Evolutionary conservation across 2,797 vertebrate genomes (phyloP).

Genomic region (Channa striata): DNA sequence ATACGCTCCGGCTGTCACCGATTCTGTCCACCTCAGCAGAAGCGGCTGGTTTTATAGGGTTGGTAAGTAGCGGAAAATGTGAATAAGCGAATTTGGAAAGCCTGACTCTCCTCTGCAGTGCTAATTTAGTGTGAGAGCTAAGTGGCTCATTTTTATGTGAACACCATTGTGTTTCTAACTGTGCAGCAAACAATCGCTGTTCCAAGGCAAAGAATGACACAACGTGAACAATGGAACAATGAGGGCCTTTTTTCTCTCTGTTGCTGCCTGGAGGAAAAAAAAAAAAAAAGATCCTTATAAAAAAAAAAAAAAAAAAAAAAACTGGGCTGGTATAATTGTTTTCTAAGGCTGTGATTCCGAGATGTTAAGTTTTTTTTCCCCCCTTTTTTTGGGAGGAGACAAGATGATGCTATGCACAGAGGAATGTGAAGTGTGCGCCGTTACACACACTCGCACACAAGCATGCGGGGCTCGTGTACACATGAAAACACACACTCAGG

Average conservation of each 20-base stretch:
- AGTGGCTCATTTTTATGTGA: constrained; percentile 85
- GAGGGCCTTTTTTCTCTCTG: constrained; percentile 74
- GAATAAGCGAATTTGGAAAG: constrained; percentile 84
- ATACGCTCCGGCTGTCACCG: constrained; percentile 63
- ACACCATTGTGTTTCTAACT: constrained; percentile 83
- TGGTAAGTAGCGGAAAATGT: constrained; percentile 82
- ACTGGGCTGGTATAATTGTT: constrained; percentile 78
- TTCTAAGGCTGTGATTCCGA: constrained; percentile 74
- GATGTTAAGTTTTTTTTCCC: constrained; percentile 66
- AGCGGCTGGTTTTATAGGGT: constrained; percentile 77
- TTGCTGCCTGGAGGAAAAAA: constrained; percentile 72
- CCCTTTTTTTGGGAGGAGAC: constrained; percentile 36
- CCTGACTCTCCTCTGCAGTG: constrained; percentile 77
- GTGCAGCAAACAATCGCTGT: constrained; percentile 84
- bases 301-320: constrained; percentile 64
- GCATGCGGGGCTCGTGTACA: constrained; percentile 16
- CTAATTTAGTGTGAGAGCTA: constrained; percentile 84
- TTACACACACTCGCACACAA: constrained; percentile 13
- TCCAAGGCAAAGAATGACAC: constrained; percentile 83
- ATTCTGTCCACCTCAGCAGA: constrained; percentile 83
- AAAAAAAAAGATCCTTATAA: constrained; percentile 60
- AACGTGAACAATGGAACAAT: constrained; percentile 85
- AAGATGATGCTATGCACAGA: constrained; percentile 59
- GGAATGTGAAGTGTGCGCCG: constrained; percentile 37
- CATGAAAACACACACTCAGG: constrained; percentile 56